Conservation (phyloP, 1,140 invertebrate genomes). For the Colletes latitarsis region DNA sequence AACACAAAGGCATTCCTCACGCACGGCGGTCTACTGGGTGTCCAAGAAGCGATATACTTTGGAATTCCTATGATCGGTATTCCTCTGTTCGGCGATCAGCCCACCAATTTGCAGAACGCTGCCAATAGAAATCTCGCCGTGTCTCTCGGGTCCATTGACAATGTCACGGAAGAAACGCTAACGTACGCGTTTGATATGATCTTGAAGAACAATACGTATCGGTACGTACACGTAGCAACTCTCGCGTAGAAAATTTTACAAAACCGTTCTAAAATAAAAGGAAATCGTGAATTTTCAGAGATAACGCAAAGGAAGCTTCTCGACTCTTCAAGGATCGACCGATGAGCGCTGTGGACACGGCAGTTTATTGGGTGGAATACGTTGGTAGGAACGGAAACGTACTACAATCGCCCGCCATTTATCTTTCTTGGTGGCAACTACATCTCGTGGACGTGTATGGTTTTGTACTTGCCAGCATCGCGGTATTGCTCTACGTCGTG, state of each 20-base stretch:
- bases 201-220: conserved; percentile 70
- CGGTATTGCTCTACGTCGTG: not conserved
- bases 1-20: conserved; percentile 79
- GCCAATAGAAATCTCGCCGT: conserved; percentile 55
- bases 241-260: too few species aligned
- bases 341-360: conserved; percentile 71
- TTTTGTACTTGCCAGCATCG: conserved; percentile 38
- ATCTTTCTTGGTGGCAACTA: conserved; percentile 76
- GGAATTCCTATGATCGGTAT: conserved; percentile 80
- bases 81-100: conserved; percentile 81
- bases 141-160: conserved; percentile 27
- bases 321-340: conserved; percentile 76
- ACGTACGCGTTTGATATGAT: conserved; percentile 66
- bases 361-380: conserved; percentile 80
- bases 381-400: conserved; percentile 75
- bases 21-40: conserved; percentile 81
- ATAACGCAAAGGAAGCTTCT: conserved; percentile 67
- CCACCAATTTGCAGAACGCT: conserved; percentile 69
- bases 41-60: conserved; percentile 77
- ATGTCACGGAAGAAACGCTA: conserved; percentile 71
- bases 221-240: conserved; percentile 52
- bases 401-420: conserved; percentile 69
- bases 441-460: conserved; percentile 73
- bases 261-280: too few species aligned
- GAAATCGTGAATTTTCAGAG: conserved; percentile 30